These are phyloP conservation scores for Emydoidea blandingii DNA, from an alignment of 2,797 vertebrate species.

Conservation along the genomic window DNA sequence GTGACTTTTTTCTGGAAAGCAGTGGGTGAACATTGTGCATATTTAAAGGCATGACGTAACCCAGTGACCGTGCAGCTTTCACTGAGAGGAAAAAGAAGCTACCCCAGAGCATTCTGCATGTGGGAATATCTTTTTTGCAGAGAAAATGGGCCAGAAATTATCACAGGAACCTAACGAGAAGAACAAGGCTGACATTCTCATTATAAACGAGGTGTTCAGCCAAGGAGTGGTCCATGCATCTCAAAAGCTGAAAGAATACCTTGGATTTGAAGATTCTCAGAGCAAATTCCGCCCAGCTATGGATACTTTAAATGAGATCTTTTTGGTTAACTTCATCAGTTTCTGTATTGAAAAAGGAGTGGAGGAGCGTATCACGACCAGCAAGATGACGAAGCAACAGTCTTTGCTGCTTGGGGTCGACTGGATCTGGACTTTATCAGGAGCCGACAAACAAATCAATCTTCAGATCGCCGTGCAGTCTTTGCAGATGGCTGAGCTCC, in stretches of 20 bases:
- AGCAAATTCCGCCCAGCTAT: conserved; percentile 65
- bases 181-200: conserved; percentile 41
- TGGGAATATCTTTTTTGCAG: rapidly evolving
- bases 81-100: neutral
- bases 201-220: conserved; percentile 67
- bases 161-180: conserved; percentile 14
- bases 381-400: conserved; percentile 77
- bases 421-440: conserved; percentile 75
- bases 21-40: neutral
- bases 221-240: conserved; percentile 53
- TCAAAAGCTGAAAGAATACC: conserved; percentile 72
- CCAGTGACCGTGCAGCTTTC: neutral
- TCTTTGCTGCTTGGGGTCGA: conserved; percentile 65
- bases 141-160: conserved; percentile 72
- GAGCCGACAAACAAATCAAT: conserved; percentile 58
- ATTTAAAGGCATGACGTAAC: neutral
- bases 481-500: conserved; percentile 39
- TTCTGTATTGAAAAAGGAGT: conserved; percentile 70
- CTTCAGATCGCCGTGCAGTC: conserved; percentile 70
- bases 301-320: conserved; percentile 65
- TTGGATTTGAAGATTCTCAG: conserved; percentile 75
- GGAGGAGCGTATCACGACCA: conserved; percentile 55
- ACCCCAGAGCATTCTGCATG: neutral
- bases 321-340: conserved; percentile 75
- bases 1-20: neutral